phyloP scores from a whole-genome alignment of 37 sponge, comb jelly and placozoan species.

The Halisarca cf. caerulea region DNA sequence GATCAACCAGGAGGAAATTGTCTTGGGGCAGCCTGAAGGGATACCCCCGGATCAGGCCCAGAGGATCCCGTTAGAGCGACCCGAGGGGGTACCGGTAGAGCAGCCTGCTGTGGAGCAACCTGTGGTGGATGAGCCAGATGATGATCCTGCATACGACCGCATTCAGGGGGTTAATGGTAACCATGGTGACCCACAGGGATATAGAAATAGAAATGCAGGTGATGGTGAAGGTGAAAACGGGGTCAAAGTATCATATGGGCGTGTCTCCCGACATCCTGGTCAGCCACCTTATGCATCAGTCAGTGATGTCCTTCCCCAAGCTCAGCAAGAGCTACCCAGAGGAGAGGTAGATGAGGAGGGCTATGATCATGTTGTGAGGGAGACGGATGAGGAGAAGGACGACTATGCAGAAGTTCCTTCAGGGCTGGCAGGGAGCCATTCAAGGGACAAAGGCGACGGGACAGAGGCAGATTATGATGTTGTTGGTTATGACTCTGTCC shows the following conservation, averaged over 20 bases:
- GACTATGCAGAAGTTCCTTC: constrained; percentile 43
- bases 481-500: background rate
- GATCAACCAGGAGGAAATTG: no score
- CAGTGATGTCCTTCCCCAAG: background rate
- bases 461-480: background rate
- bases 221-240: constrained; percentile 7
- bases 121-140: background rate
- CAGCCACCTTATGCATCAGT: constrained; percentile 13
- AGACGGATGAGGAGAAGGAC: background rate
- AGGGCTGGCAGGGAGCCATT: background rate
- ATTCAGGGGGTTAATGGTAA: background rate
- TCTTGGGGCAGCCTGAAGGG: no score
- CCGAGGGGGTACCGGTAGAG: no score
- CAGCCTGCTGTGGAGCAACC: no score
- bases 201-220: background rate
- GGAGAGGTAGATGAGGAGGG: background rate
- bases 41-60: no score
- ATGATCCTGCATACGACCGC: constrained; percentile 2
- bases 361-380: background rate
- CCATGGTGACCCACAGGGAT: background rate
- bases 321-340: constrained; percentile 24
- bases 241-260: background rate
- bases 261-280: background rate
- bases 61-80: no score
- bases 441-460: no score